These are phyloP conservation scores for Agelastica alni DNA, from an alignment of 2,888 invertebrate species.

Conservation along the genomic window DNA sequence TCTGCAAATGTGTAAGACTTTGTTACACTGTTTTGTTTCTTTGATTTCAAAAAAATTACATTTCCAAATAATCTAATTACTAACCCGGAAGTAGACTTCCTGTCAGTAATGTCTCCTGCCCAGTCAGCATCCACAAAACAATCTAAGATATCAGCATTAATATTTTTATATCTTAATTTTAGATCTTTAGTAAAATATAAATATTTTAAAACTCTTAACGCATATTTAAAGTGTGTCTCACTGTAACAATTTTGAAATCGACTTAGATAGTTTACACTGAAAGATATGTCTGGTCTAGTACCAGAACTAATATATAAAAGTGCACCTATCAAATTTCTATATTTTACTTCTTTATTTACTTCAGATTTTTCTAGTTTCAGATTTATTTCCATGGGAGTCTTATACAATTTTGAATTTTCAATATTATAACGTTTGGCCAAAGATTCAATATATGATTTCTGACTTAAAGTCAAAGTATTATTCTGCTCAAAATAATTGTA, in stretches of 20 bases:
- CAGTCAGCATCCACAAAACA: constrained; percentile 2
- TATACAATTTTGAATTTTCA: constrained; percentile 17
- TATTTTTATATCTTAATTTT: background rate
- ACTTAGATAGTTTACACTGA: constrained; percentile 12
- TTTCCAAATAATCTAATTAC: constrained; percentile 38
- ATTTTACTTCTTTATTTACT: background rate
- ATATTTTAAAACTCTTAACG: background rate
- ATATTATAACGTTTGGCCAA: constrained; percentile 21
- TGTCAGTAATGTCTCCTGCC: constrained; percentile 25
- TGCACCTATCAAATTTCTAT: background rate
- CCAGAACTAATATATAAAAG: background rate
- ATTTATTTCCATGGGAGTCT: background rate
- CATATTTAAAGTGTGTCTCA: constrained; percentile 3
- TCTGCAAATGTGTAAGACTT: constrained; percentile 34
- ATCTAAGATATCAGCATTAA: background rate
- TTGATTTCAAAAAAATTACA: constrained; percentile 41
- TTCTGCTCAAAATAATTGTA: background rate
- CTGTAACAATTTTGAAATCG: constrained; percentile 7
- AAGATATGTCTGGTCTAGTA: background rate
- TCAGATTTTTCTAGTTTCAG: background rate
- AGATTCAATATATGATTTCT: constrained; percentile 22
- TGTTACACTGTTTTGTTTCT: constrained; percentile 37
- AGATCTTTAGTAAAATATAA: background rate
- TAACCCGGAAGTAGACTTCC: constrained; percentile 36
- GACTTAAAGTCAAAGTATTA: constrained; percentile 14